Evolutionary conservation across 2,797 vertebrate genomes (phyloP).

Genomic region (Champsocephalus gunnari): DNA sequence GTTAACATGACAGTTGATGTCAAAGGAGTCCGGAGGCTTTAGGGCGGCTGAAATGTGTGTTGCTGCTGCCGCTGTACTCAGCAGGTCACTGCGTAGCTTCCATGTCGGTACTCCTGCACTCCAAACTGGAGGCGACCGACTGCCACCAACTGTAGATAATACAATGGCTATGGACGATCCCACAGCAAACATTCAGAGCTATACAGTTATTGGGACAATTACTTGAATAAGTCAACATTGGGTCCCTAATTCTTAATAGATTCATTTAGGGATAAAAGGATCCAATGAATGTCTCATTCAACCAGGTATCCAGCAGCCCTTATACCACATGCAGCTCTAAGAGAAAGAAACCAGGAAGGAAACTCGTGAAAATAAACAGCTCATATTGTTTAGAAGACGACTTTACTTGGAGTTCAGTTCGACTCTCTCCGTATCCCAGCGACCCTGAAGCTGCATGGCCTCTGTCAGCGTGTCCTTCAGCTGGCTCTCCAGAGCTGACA

Average conservation of each 20-base stretch:
- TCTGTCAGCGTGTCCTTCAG: slow-evolving; percentile 86
- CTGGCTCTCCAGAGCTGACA: slow-evolving; percentile 79
- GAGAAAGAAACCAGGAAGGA: not conserved
- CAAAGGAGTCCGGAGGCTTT: no score
- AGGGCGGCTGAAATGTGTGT: no score
- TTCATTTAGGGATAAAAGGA: not conserved
- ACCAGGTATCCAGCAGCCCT: not conserved
- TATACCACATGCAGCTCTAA: not conserved
- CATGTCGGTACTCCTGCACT: no score
- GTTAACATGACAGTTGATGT: no score
- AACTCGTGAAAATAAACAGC: not conserved
- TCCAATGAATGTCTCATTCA: not conserved
- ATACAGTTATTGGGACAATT: not conserved
- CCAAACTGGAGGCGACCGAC: no score
- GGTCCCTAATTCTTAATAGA: not conserved
- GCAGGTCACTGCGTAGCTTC: no score
- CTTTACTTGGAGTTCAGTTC: slow-evolving; percentile 87
- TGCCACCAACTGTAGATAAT: no score
- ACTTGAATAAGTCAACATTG: not conserved
- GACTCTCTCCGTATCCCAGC: slow-evolving; percentile 87
- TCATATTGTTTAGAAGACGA: not conserved
- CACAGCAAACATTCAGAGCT: no score
- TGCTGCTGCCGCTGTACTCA: no score
- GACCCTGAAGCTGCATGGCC: slow-evolving; percentile 85
- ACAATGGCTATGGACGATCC: no score